A percentile compares a stretch with the other conserved stretches of the same genome.
phyloP scores from a whole-genome alignment of 1,140 invertebrate genomes.

The Harpegnathos saltator region DNA sequence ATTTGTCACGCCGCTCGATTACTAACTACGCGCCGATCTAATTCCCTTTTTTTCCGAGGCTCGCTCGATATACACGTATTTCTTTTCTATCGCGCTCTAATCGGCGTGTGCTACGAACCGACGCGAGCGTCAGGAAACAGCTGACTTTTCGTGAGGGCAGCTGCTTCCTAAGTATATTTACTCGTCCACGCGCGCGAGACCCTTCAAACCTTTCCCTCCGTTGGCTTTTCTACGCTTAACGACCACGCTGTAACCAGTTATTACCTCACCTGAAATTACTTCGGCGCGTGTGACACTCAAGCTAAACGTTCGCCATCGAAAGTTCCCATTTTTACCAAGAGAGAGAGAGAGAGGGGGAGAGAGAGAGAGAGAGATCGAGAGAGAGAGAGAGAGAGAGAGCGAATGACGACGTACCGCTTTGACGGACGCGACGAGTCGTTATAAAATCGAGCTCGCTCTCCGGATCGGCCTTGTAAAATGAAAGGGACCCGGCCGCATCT shows the following conservation, averaged over 20 bases:
- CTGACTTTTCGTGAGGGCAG: conserved; percentile 62
- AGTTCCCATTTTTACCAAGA: conserved; percentile 3
- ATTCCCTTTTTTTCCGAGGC: not conserved
- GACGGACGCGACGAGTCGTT: not conserved
- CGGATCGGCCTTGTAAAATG: conserved; percentile 38
- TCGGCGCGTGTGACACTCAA: conserved; percentile 27
- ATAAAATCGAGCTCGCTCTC: conserved; percentile 6
- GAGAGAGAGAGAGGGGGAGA: too few relatives aligned
- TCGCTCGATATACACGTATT: not conserved
- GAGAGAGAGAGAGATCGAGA: too few relatives aligned
- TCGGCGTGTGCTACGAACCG: conserved; percentile 39
- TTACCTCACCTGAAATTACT: conserved; percentile 36
- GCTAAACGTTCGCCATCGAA: not conserved
- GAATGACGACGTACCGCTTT: not conserved
- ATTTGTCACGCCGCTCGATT: not conserved
- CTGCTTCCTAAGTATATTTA: conserved; percentile 54
- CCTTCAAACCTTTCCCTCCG: conserved; percentile 26
- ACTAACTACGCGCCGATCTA: not conserved
- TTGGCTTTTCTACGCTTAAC: conserved; percentile 32
- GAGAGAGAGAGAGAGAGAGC: too few relatives aligned
- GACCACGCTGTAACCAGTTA: conserved; percentile 3
- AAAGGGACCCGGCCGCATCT: conserved; percentile 24
- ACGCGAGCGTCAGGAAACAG: conserved; percentile 59
- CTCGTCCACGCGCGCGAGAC: not conserved
- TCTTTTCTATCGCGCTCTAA: conserved; percentile 14